Base-by-base conservation (phyloP, 2,113 vertebrate species). In the Zapornia atra region DNA sequence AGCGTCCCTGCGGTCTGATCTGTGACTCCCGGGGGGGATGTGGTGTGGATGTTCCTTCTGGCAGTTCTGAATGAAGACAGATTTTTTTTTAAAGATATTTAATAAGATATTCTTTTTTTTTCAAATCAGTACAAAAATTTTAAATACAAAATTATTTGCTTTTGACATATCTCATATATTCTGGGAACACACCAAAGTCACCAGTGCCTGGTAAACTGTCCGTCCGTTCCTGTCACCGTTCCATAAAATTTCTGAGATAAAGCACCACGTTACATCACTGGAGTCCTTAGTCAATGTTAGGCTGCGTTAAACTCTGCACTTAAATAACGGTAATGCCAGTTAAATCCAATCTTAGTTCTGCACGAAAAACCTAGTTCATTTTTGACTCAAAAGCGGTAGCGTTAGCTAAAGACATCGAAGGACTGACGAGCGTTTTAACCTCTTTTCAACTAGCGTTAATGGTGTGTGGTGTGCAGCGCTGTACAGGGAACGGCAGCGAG, bases 91-190 rank as follows among this genome's bases (percentile, higher is more conserved):
- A 75, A 94, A 98, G 97, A 92, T 98, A 98, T 98, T 98, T 98
- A 98, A 98, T 98, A 98, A 97, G 97, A 94, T 93, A 93, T 90
- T 90, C 44, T 44, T 46, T 46, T 46, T 46, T 96, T 97, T 97
- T 96, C 96, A 98, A 98, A 98, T 98, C 97, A 98, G 96, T 98
- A 98, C 98, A 98, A 98, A 98, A 98, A 97, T 95, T 98, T 98
- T 98, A 98, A 98, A 98, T 98, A 98, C 98, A 98, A 98, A 98
- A 97, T 98, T 97, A 98, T 98, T 98, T 98, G 94, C 95, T 97
- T 96, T 98, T 97, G 97, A 98, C 95, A 92, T 97, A 86, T 97
- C 96, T 98, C 93, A 93, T 93, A 94, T 96, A 82, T 97, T 95
- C 92, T 97, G 96, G 97, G 95, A 98, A 97, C 97, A 97, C 83